These are phyloP conservation scores for Mirza zaza DNA, from an alignment of 2,113 vertebrate genomes.

Conservation along the genomic window DNA sequence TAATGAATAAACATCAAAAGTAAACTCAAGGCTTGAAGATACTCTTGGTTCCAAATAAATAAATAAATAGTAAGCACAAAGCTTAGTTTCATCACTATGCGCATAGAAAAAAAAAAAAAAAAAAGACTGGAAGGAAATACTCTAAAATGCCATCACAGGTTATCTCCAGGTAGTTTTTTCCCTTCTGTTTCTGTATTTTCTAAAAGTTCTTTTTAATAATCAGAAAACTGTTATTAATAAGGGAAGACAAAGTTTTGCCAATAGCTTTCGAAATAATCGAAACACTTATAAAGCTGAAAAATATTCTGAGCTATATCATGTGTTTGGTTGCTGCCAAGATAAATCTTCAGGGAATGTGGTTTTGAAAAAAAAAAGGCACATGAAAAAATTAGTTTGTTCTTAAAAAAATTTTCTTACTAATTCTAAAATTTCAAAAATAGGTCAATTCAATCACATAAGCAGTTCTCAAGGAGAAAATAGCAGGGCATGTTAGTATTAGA, in stretches of 20 bases:
- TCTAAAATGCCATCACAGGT: slow-evolving; percentile 6
- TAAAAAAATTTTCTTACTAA: neutral
- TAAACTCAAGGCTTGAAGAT: slow-evolving; percentile 4
- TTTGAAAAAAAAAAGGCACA: neutral
- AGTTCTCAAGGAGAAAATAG: slow-evolving; percentile 40
- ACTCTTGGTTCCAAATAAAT: too few species aligned
- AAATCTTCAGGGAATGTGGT: slow-evolving; percentile 18
- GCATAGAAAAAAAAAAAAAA: slow-evolving; percentile 58
- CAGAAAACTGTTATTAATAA: slow-evolving; percentile 44
- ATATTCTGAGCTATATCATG: slow-evolving; percentile 22
- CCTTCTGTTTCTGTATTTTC: slow-evolving; percentile 22
- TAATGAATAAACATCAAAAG: slow-evolving; percentile 41
- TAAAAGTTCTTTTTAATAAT: slow-evolving; percentile 41
- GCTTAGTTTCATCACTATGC: slow-evolving; percentile 12
- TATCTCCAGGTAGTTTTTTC: neutral
- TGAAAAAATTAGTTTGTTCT: neutral
- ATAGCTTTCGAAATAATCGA: neutral
- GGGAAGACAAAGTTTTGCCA: slow-evolving; percentile 16
- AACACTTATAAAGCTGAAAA: slow-evolving; percentile 43
- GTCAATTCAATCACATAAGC: slow-evolving; percentile 33
- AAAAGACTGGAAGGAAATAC: slow-evolving; percentile 60
- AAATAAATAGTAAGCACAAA: slow-evolving; percentile 21
- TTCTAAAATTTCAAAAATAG: slow-evolving; percentile 38
- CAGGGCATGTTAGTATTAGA: slow-evolving; percentile 17
- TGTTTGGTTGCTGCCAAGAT: slow-evolving; percentile 14